These are phyloP conservation scores for Cylindroiulus punctatus DNA, from an alignment of 2,888 invertebrate species.

Conservation along the genomic window DNA sequence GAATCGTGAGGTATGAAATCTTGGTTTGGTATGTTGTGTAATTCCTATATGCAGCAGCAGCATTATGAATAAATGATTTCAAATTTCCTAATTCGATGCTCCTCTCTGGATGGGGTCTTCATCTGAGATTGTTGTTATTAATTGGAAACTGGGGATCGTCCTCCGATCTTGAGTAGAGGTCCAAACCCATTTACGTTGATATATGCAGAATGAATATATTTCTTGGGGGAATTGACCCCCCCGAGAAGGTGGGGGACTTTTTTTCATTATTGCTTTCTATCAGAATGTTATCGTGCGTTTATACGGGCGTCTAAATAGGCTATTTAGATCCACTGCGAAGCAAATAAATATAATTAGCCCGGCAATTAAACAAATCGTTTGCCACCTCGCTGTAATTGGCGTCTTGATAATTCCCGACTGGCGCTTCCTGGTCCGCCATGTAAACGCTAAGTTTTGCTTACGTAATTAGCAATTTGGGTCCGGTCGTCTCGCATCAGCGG, in stretches of 20 bases:
- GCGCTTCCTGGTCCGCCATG: not conserved
- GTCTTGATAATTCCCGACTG: not conserved
- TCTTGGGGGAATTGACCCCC: not conserved
- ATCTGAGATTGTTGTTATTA: not conserved
- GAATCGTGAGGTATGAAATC: too few species aligned
- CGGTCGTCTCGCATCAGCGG: not conserved
- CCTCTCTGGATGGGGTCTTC: too few species aligned
- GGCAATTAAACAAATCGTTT: conserved; percentile 34
- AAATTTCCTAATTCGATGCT: too few species aligned
- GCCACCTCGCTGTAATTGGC: conserved; percentile 9
- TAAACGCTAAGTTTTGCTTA: not conserved
- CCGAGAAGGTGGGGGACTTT: not conserved
- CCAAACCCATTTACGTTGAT: not conserved
- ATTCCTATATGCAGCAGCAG: too few species aligned
- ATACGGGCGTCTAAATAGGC: not conserved
- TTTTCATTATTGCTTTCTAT: not conserved
- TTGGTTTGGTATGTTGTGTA: too few species aligned
- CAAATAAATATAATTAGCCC: conserved; percentile 19
- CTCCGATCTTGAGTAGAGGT: not conserved
- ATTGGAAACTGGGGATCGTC: not conserved
- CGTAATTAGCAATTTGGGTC: not conserved
- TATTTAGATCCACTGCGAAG: not conserved
- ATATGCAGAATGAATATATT: not conserved
- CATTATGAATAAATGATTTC: too few species aligned
- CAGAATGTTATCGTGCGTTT: not conserved